Percentiles rank a stretch among this genome's conserved stretches.
Evolutionary conservation across 30 jellyfish, hydroid and myxozoan species (phyloP).

Genomic region (Sanderia malayensis): DNA sequence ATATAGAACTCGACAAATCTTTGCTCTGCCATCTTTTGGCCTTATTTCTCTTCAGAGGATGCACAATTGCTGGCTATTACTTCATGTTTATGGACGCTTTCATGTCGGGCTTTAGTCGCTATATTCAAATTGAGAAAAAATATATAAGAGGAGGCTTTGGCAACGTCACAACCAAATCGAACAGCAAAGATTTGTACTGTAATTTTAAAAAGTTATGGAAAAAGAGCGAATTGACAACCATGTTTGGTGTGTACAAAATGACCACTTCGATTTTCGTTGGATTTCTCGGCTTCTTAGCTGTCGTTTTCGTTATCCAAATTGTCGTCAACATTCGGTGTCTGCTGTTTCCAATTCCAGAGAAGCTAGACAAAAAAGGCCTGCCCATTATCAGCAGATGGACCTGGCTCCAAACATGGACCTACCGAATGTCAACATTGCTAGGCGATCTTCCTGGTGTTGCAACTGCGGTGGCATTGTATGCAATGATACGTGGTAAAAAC

Average conservation of each 20-base stretch:
- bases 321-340: conserved; percentile 51
- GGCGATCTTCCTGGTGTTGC: conserved; percentile 76
- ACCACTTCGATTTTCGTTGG: conserved; percentile 53
- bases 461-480: conserved; percentile 57
- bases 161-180: conserved; percentile 36
- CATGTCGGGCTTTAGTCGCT: conserved; percentile 33
- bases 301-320: conserved; percentile 34
- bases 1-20: too few relatives aligned
- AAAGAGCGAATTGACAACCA: conserved; percentile 31
- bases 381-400: conserved; percentile 57
- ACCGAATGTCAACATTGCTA: conserved; percentile 51
- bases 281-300: conserved; percentile 48
- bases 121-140: conserved; percentile 33
- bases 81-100: conserved; percentile 67
- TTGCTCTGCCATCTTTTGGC: conserved; percentile 32
- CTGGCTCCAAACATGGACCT: conserved; percentile 19
- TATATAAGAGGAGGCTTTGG: conserved; percentile 37
- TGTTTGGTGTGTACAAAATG: conserved; percentile 36
- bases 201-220: conserved; percentile 28
- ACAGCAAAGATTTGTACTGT: conserved; percentile 64
- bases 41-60: conserved; percentile 54
- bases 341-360: conserved; percentile 52
- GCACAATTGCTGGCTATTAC: conserved; percentile 52
- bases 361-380: conserved; percentile 35
- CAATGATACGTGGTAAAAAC: conserved; percentile 48